Conservation (phyloP, 2,888 invertebrate species). For the Polymixis lichenea region DNA sequence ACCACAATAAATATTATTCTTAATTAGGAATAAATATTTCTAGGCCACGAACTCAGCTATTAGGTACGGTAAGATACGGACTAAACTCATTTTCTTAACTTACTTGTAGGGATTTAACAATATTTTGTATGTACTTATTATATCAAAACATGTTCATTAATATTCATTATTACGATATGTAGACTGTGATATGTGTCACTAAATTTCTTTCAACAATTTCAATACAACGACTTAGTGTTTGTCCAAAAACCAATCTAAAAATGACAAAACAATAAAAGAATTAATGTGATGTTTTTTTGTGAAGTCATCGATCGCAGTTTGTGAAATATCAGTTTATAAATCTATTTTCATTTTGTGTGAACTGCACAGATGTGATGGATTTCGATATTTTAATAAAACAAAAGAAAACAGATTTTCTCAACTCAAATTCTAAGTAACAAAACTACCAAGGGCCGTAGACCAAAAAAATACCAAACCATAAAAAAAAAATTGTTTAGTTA, state of each 20-base stretch:
- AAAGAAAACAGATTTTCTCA: too few relatives aligned
- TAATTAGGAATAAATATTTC: conserved; percentile 19
- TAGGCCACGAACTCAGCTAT: conserved; percentile 25
- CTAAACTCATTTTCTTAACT: conserved; percentile 7
- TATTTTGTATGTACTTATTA: too few relatives aligned
- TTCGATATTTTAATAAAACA: neutral
- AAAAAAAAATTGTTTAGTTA: too few relatives aligned
- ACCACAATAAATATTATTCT: neutral
- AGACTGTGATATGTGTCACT: conserved; percentile 27
- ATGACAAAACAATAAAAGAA: neutral
- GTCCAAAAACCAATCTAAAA: neutral
- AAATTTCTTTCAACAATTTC: neutral
- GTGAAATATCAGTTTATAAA: too few relatives aligned
- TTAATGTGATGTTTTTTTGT: neutral
- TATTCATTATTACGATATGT: conserved; percentile 9
- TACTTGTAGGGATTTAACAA: neutral
- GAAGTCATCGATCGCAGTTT: neutral
- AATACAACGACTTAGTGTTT: neutral
- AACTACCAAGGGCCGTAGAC: too few relatives aligned
- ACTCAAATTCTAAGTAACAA: too few relatives aligned
- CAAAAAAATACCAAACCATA: too few relatives aligned
- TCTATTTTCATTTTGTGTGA: too few relatives aligned
- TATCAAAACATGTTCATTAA: neutral
- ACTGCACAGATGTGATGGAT: too few relatives aligned
- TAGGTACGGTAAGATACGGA: neutral